Percentiles rank a stretch among this genome's conserved stretches.
Evolutionary conservation across 1,140 invertebrate genomes (phyloP).

Genomic region (Arctopsyche grandis): DNA sequence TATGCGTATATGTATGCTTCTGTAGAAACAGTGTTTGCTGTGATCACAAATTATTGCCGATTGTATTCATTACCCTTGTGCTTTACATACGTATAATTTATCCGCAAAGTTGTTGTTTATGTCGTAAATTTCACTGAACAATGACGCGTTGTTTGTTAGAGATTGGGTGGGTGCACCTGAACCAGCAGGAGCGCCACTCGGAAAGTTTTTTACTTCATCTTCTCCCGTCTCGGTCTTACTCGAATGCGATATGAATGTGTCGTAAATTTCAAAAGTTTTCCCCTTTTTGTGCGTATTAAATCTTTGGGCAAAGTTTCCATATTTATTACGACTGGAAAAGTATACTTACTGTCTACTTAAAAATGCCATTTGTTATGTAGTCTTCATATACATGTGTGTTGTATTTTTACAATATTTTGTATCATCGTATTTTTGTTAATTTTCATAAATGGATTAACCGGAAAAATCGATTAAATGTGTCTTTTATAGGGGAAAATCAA

Average conservation of each 20-base stretch:
- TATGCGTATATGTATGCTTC: too few species aligned
- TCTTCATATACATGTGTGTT: not conserved
- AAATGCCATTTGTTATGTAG: not conserved
- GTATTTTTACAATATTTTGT: not conserved
- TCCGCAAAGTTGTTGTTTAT: not conserved
- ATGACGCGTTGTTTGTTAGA: not conserved
- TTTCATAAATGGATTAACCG: too few species aligned
- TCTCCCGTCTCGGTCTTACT: not conserved
- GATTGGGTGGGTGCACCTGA: not conserved
- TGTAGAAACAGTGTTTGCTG: too few species aligned
- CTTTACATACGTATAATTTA: too few species aligned
- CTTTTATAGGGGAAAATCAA: too few species aligned
- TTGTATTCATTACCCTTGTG: too few species aligned
- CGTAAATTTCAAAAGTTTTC: constrained; percentile 31
- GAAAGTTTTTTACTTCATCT: not conserved
- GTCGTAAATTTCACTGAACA: not conserved
- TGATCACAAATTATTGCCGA: too few species aligned
- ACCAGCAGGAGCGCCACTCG: not conserved
- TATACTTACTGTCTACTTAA: not conserved
- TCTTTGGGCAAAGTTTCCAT: constrained; percentile 10
- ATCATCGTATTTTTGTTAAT: not conserved
- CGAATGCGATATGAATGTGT: constrained; percentile 27
- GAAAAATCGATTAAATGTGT: too few species aligned
- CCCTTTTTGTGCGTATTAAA: constrained; percentile 33
- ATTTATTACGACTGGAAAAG: constrained; percentile 1